phyloP scores from a whole-genome alignment of 2,797 vertebrate species.

The Urosaurus nigricauda region DNA sequence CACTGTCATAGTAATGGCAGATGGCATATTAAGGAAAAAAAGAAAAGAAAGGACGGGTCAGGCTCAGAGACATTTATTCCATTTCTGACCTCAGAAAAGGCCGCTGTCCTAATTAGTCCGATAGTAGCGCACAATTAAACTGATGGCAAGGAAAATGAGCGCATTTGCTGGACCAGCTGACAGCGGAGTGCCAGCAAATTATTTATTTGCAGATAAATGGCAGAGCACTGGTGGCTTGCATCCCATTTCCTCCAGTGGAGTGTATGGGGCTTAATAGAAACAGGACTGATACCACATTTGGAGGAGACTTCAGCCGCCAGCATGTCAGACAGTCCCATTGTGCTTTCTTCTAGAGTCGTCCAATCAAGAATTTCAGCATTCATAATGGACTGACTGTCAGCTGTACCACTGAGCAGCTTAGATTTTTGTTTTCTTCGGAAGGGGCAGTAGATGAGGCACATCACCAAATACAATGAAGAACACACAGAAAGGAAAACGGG shows the following conservation, averaged over 20 bases:
- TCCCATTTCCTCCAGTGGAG: slow-evolving; percentile 17
- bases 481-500: background rate
- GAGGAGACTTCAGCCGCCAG: background rate
- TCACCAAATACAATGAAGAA: rapidly evolving
- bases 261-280: slow-evolving; percentile 15
- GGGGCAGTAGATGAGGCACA: rapidly evolving
- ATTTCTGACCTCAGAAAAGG: slow-evolving; percentile 26
- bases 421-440: background rate
- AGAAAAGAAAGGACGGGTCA: slow-evolving; percentile 30
- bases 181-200: background rate
- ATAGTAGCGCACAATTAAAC: slow-evolving; percentile 59
- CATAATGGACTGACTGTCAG: background rate
- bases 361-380: background rate
- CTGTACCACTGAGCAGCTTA: background rate
- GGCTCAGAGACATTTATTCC: slow-evolving; percentile 42
- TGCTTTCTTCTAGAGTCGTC: slow-evolving; percentile 2
- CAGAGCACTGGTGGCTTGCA: slow-evolving; percentile 3
- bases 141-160: slow-evolving; percentile 37
- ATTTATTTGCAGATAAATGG: slow-evolving; percentile 22
- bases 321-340: background rate
- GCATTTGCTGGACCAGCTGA: slow-evolving; percentile 35
- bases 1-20: slow-evolving; percentile 66
- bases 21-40: slow-evolving; percentile 50
- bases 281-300: slow-evolving; percentile 18
- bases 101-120: slow-evolving; percentile 52